Percentiles rank a stretch among this genome's conserved stretches.
Conservation (phyloP, 23 tunicate species). For the Ascidia mentula region DNA sequence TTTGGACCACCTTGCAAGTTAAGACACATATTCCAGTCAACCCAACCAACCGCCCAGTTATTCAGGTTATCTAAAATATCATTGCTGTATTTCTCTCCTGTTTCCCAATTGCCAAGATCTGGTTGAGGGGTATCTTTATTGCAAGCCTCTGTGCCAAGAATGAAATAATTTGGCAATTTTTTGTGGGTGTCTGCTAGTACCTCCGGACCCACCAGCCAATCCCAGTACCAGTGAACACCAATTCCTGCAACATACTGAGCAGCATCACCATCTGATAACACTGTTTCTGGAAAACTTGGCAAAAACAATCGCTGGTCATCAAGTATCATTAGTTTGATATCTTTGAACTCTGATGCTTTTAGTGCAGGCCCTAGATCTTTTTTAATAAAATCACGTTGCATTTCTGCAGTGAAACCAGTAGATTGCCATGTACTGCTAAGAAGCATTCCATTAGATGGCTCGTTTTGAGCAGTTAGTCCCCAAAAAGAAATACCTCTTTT, state of each 20-base stretch:
- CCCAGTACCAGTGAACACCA: constrained; percentile 98
- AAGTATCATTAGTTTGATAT: constrained; percentile 73
- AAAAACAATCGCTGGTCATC: constrained; percentile 94
- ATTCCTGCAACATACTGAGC: constrained; percentile 84
- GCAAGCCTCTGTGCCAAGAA: constrained; percentile 98
- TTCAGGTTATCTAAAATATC: constrained; percentile 84
- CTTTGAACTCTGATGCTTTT: constrained; percentile 13
- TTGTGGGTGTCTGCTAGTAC: constrained; percentile 68
- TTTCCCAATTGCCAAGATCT: constrained; percentile 72
- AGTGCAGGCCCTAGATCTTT: constrained; percentile 82
- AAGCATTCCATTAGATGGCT: constrained; percentile 93
- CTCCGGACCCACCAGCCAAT: constrained; percentile 61
- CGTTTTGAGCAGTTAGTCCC: constrained; percentile 97
- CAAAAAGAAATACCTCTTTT: constrained; percentile 77
- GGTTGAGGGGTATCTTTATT: constrained; percentile 52
- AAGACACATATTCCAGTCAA: constrained; percentile 97
- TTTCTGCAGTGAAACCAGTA: constrained; percentile 83
- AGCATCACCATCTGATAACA: constrained; percentile 62
- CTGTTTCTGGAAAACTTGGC: constrained; percentile 57
- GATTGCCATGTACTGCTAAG: constrained; percentile 79
- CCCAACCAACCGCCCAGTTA: constrained; percentile 91
- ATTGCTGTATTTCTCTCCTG: constrained; percentile 83
- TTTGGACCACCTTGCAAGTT: constrained; percentile 93
- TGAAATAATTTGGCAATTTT: constrained; percentile 66
- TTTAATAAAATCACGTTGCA: constrained; percentile 79